Evolutionary conservation across 2,113 vertebrate genomes (phyloP), one percentile per base, ranked within the genome.

Genomic region (Austrofundulus limnaeus): DNA sequence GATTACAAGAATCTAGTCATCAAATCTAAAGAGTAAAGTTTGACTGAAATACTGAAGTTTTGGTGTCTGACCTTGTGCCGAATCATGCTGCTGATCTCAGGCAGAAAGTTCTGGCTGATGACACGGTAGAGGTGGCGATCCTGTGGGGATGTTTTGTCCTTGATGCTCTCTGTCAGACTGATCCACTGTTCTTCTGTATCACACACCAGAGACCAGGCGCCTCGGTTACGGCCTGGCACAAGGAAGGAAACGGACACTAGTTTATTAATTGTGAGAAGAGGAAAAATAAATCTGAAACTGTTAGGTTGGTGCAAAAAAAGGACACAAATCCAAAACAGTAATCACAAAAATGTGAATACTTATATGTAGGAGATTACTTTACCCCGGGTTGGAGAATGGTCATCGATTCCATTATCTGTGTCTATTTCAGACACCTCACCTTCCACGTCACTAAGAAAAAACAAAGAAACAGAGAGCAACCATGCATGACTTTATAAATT

Each of bases 11-110:
- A n/a, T n/a, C n/a, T n/a, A n/a, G 25, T 28, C 25, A 28, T 3
- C 7, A 28, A 28, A 28, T 28, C 3, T 28, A 28, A 34, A 34
- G 31, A 34, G 5, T 34, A 34, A 34, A 34, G 10, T 10, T 10
- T 2, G 31, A 10, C 10, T 34, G 6, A 28, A 3, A 7, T 28
- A 4, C 7, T 28, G 25, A 3, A 28, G 25, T 28, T 28, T n/a
- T 19, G 38, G n/a, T 10, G 20, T 67, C 90, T 82, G 79, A 97
- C 97, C 95, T 96, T 98, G 91, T 98, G 95, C 66, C 96, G 92
- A 57, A 98, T 97, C 96, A 98, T 98, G 90, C 90, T 97, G 90
- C 95, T 95, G 88, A 99, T 98, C 89, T 98, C 96, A 0, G 97
- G 96, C 76, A 99, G 90, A 91, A 99, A 98, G 88, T 98, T 96